Evolutionary conservation across 2,113 vertebrate genomes (phyloP).

Genomic region (Leucoraja erinaceus): DNA sequence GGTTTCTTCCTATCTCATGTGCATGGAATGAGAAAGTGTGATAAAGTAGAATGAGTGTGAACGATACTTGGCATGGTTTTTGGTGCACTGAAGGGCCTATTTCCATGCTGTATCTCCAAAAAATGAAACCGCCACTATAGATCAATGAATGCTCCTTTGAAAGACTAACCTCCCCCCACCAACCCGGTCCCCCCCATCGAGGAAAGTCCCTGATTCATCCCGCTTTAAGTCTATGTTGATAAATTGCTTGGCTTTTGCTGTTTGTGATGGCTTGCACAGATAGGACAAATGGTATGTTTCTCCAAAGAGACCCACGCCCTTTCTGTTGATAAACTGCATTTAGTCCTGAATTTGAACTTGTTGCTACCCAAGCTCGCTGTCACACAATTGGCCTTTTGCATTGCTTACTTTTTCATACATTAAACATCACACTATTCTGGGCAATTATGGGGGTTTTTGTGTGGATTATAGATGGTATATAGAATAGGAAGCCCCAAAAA

Average conservation of each 20-base stretch:
- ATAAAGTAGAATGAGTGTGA: too few species aligned
- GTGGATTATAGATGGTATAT: not conserved
- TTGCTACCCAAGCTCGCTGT: not conserved
- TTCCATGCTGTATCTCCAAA: too few species aligned
- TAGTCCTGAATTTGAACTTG: not conserved
- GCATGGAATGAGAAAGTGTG: too few species aligned
- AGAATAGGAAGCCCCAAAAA: not conserved
- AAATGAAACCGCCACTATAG: not conserved
- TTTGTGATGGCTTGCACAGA: constrained; percentile 14
- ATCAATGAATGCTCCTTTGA: not conserved
- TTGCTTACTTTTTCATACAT: constrained; percentile 27
- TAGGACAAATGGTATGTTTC: constrained; percentile 12
- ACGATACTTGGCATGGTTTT: too few species aligned
- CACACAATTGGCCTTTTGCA: constrained; percentile 2
- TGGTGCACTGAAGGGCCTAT: too few species aligned
- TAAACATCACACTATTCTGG: not conserved
- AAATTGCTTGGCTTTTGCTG: not conserved
- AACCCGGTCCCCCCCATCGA: not conserved
- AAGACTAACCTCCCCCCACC: not conserved
- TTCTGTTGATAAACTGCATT: constrained; percentile 5
- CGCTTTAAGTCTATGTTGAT: constrained; percentile 2
- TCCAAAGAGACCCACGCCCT: constrained; percentile 15
- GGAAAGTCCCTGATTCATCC: constrained; percentile 6
- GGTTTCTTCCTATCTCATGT: too few species aligned
- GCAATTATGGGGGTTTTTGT: not conserved